Base-by-base conservation (phyloP, 1,140 invertebrate genomes). In the Arion vulgaris region DNA sequence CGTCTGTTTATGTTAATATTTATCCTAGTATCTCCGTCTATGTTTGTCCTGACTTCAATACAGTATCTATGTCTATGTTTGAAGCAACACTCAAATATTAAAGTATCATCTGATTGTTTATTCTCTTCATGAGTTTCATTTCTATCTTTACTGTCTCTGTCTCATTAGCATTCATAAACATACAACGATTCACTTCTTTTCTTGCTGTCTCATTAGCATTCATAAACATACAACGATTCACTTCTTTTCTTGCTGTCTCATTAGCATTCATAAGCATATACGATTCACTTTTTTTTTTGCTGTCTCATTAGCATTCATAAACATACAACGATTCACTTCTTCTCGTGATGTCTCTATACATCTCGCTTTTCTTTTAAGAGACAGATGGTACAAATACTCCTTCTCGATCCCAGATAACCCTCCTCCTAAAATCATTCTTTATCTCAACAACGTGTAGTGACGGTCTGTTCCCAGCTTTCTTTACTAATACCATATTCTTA, bases 401-500 rank as follows among this genome's bases (percentile, higher is more conserved):
- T 28, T 17, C 28, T 28, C n/a, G n/a, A 66, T 66, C 62, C 5
- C 62, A 66, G 28, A 66, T 1, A 23, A 2, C 62, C 28, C 32
- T 66, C 17, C 32, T 32, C 62, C 32, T 32, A 7, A 5, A 2
- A 1, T 32, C 28, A 17, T 7, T 28, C 17, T 32, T 28, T 66
- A 28, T 66, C 5, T 28, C 32, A 66, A 66, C 62, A 66, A 28
- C 62, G 62, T 7, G 7, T 5, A 32, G 11, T 9, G n/a, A 2
- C 17, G 9, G 28, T 0, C 62, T 7, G 62, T 32, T 28, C 36
- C 9, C 11, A 7, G 17, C 71, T 39, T n/a, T 38, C 71, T 41
- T 26, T 72, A 41, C 36, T 45, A 72, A 72, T 72, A 72, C 71
- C 38, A 72, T 72, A 41, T 72, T 72, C 71, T 19, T 72, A 39